Conservation (phyloP, 2,113 vertebrate species). For the Trichechus manatus region DNA sequence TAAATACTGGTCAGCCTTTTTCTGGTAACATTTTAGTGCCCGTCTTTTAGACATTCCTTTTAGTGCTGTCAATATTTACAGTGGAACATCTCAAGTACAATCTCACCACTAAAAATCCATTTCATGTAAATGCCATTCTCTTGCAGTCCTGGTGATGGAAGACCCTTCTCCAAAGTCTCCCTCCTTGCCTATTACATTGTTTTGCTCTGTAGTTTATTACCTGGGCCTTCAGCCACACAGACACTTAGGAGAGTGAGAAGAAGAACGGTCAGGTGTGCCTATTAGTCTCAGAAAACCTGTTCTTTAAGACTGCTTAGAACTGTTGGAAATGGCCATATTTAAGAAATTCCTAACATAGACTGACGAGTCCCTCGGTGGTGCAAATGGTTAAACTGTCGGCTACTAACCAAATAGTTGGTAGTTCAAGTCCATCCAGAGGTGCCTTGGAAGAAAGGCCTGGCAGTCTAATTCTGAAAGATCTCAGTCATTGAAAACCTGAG, state of each 20-base stretch:
- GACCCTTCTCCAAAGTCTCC: constrained; percentile 60
- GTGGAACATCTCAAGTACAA: constrained; percentile 77
- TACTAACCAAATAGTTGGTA: not conserved
- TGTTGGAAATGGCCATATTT: constrained; percentile 70
- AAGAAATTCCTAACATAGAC: constrained; percentile 18
- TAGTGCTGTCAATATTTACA: constrained; percentile 84
- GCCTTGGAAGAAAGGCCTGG: not conserved
- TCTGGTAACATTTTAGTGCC: constrained; percentile 79
- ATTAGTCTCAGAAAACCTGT: constrained; percentile 60
- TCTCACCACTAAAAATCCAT: constrained; percentile 84
- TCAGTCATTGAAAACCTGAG: not conserved
- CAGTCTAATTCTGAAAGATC: not conserved
- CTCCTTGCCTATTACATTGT: constrained; percentile 61
- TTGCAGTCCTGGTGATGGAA: constrained; percentile 63
- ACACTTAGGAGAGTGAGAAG: constrained; percentile 48
- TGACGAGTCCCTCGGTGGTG: not conserved
- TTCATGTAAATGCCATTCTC: constrained; percentile 80
- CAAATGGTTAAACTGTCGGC: not conserved
- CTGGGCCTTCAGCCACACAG: constrained; percentile 72
- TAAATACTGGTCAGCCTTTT: constrained; percentile 79
- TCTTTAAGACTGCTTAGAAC: constrained; percentile 56
- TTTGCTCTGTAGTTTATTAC: constrained; percentile 77
- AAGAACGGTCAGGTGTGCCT: constrained; percentile 67
- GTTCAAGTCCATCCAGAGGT: not conserved
- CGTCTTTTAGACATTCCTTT: constrained; percentile 81